Conservation (phyloP, 2,888 invertebrate species). For the Abrostola triplasia region DNA sequence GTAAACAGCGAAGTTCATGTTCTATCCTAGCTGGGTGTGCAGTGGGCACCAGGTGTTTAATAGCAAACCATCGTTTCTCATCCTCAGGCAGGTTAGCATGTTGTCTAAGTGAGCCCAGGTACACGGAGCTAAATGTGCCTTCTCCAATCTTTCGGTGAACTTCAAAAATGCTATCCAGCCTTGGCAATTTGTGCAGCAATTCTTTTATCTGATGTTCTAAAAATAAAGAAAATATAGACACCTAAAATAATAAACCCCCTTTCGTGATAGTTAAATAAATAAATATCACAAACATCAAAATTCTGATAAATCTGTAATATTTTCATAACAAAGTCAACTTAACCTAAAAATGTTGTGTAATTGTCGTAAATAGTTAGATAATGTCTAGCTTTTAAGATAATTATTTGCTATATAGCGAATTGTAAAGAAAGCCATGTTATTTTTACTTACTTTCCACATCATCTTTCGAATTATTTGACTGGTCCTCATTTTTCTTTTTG, state of each 20-base stretch:
- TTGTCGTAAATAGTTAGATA: neutral
- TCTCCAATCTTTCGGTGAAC: slow-evolving; percentile 92
- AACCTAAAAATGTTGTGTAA: slow-evolving; percentile 38
- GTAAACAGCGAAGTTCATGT: slow-evolving; percentile 93
- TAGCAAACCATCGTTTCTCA: slow-evolving; percentile 91
- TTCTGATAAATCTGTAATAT: neutral
- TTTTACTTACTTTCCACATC: slow-evolving; percentile 75
- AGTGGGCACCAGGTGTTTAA: slow-evolving; percentile 96
- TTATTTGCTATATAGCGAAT: neutral
- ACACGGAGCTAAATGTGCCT: slow-evolving; percentile 96
- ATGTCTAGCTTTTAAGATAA: neutral
- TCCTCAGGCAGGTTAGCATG: slow-evolving; percentile 72
- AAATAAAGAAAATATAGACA: slow-evolving; percentile 29
- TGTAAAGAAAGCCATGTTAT: neutral
- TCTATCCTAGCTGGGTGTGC: slow-evolving; percentile 94
- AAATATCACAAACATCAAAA: no score
- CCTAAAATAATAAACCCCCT: neutral
- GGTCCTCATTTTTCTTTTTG: slow-evolving; percentile 71
- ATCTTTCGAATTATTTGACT: slow-evolving; percentile 68
- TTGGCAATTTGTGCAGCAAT: slow-evolving; percentile 87
- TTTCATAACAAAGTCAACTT: slow-evolving; percentile 23
- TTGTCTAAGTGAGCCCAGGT: slow-evolving; percentile 91
- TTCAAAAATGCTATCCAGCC: slow-evolving; percentile 89
- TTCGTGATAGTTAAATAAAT: neutral
- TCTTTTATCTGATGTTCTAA: slow-evolving; percentile 79